These are phyloP conservation scores for Microtus agrestis DNA, from an alignment of 2,797 vertebrate genomes.

Conservation along the genomic window DNA sequence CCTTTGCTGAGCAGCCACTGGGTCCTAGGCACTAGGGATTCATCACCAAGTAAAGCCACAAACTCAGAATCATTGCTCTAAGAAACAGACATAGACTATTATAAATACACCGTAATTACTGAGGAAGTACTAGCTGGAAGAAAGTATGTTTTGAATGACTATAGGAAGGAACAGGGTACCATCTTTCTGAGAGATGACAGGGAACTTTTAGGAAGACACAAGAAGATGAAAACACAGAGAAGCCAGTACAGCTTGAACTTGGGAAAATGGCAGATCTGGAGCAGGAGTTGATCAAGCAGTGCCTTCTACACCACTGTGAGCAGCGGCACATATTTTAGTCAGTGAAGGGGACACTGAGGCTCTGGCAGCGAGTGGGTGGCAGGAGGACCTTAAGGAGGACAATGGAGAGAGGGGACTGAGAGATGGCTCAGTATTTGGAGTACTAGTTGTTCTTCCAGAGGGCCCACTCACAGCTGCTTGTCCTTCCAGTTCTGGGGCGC, in stretches of 20 bases:
- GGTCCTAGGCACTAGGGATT: constrained; percentile 6
- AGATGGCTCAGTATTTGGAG: not conserved
- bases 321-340: not conserved
- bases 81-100: constrained; percentile 36
- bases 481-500: not conserved
- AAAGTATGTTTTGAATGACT: constrained; percentile 26
- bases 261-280: not conserved
- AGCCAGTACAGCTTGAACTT: not conserved
- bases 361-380: not conserved
- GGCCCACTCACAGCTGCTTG: not conserved
- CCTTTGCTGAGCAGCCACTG: constrained; percentile 22
- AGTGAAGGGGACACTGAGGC: not conserved
- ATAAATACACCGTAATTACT: constrained; percentile 7
- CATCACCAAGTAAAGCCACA: constrained; percentile 9
- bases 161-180: not conserved
- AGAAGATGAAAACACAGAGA: constrained; percentile 35
- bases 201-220: constrained; percentile 19
- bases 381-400: constrained; percentile 25
- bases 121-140: constrained; percentile 1
- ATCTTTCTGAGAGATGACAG: constrained; percentile 1
- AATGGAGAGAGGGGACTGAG: not conserved
- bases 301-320: not conserved
- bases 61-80: not conserved
- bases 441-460: not conserved
- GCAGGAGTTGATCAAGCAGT: not conserved